These are phyloP conservation scores for Hippoglossus hippoglossus DNA, from an alignment of 2,797 vertebrate species.

Conservation along the genomic window DNA sequence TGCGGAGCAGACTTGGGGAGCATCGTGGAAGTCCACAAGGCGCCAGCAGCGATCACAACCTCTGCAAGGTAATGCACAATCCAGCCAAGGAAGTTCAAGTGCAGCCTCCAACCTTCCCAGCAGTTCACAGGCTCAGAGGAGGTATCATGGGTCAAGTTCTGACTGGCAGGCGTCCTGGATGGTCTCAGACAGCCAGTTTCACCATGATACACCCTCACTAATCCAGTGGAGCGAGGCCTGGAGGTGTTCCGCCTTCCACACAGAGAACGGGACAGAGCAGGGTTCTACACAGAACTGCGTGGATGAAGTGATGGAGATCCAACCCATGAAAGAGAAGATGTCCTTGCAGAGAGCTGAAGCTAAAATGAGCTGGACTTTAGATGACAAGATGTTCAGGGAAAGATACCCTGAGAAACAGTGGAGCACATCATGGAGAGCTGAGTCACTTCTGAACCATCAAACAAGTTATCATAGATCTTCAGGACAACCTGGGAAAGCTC, in stretches of 20 bases:
- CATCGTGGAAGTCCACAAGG: constrained; percentile 68
- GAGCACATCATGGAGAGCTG: constrained; percentile 61
- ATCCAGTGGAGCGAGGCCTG: constrained; percentile 71
- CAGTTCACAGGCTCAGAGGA: background rate
- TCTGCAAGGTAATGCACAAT: background rate
- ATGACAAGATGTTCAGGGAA: constrained; percentile 48
- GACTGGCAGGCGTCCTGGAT: constrained; percentile 72
- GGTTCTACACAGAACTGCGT: constrained; percentile 6
- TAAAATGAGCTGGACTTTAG: constrained; percentile 46
- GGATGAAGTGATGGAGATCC: constrained; percentile 46
- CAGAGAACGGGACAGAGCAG: constrained; percentile 20
- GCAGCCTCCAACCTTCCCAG: background rate
- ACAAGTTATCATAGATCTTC: constrained; percentile 5
- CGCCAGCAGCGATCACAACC: constrained; percentile 17
- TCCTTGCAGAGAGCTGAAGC: constrained; percentile 16
- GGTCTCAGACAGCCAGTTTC: constrained; percentile 59
- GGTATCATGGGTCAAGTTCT: constrained; percentile 3
- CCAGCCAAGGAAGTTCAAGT: constrained; percentile 5
- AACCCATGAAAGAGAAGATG: constrained; percentile 34
- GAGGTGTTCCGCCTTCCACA: constrained; percentile 50
- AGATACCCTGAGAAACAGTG: constrained; percentile 52
- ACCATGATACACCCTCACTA: constrained; percentile 62
- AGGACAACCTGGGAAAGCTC: constrained; percentile 6
- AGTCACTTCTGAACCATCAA: constrained; percentile 27
- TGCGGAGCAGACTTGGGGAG: constrained; percentile 41